Base-by-base conservation (phyloP, 2,888 invertebrate genomes). In the Drosophila quasianomalipes region DNA sequence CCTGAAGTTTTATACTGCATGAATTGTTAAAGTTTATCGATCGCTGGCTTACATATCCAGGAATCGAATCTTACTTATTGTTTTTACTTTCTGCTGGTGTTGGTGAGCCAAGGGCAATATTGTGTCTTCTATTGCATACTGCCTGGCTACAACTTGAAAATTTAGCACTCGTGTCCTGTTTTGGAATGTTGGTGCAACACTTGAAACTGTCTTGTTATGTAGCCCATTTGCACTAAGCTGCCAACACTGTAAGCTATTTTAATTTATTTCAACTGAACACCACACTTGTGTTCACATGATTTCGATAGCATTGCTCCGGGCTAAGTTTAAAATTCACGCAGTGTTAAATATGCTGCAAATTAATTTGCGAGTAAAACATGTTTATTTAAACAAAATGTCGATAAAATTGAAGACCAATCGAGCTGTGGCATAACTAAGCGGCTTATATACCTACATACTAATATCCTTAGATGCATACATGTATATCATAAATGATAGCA, bases 271-370 rank as follows among this genome's bases (percentile, higher is more conserved):
- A 57, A 47, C 12, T 33, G 39, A 47, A 57, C 49, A 64, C 22
- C 16, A 10, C 14, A 51, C 44, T 35, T 47, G 58, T n/a, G 35
- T 39, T 49, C 10, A 26, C 28, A n/a, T 19, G 33, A 4, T 37
- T 22, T 26, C 26, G 22, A 31, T 22, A 52, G 19, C 26, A 39
- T 30, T 28, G n/a, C 30, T 62, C 16, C 14, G 4, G 26, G 44
- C 12, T 14, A 60, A 60, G 31, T 60, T 30, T 37, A 67, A 61
- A 58, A 51, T 76, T 61, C 57, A 44, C 30, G 30, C 35, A 67
- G 31, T 68, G 39, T 28, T 10, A 53, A 57, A 79, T 49, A 61
- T 61, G 53, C 63, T 41, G 12, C 61, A 76, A 80, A 71, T 80
- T 80, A 67, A 74, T 70, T 62, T 75, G 47, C 33, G 37, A 16